Base-by-base conservation (phyloP, 1,140 invertebrate species). In the Eciton burchellii region DNA sequence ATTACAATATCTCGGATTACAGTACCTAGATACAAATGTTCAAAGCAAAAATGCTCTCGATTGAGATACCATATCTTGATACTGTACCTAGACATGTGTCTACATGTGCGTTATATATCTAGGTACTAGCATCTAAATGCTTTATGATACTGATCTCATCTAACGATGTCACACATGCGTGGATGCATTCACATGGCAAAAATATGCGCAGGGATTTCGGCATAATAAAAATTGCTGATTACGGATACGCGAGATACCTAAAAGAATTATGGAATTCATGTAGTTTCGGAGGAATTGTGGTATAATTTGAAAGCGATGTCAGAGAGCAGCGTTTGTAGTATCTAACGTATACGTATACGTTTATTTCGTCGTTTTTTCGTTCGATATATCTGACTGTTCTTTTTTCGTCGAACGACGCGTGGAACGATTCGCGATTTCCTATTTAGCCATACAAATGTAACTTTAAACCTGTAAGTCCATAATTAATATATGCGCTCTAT, bases 401-500 rank as follows among this genome's bases (percentile, higher is more conserved):
- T 54, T 45, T 45, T 16, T 52, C 54, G 16, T 72, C 77, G 35
- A 54, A 41, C 62, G 77, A 60, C 43, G 43, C 29, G 41, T 47
- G 60, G 29, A 49, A 73, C 65, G 60, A 70, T 49, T 29, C 47
- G 66, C 59, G 60, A 66, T n/a, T 71, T 35, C 26, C 54, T 83
- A 59, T 76, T n/a, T 73, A 74, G 59, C 81, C 71, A 74, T 84
- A 74, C 16, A 79, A 83, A 85, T 81, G 56, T 85, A 81, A 81
- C 63, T 60, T 87, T 59, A 74, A 60, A 66, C 52, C 68, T 43
- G 59, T 74, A 56, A 60, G 60, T 83, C 21, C 71, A 52, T 82
- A 84, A 84, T 88, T 86, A 87, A 89, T 88, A 91, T 91, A 91
- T 91, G 89, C 90, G 89, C 89, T 91, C 89, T 89, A 68, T 84